Conservation (phyloP, 2,113 vertebrate genomes). For the Chamaea fasciata region DNA sequence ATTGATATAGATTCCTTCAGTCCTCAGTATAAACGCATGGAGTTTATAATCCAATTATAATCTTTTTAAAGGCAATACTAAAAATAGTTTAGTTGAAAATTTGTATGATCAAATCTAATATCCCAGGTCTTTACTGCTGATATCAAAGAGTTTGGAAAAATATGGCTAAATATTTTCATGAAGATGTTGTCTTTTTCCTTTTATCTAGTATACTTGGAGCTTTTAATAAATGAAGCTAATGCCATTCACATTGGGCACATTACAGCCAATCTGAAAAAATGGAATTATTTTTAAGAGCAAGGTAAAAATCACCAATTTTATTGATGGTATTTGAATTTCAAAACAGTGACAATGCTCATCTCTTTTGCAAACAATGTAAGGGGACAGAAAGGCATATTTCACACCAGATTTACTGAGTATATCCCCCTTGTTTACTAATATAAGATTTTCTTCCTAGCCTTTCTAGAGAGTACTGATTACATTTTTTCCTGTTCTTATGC, state of each 20-base stretch:
- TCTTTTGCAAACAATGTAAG: neutral
- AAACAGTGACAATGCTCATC: neutral
- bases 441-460: neutral
- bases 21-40: neutral
- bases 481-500: neutral
- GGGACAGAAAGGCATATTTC: neutral
- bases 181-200: neutral
- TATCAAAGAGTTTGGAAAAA: neutral
- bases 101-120: neutral
- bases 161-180: neutral
- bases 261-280: neutral
- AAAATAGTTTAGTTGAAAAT: neutral
- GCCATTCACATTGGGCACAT: neutral
- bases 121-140: neutral
- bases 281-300: neutral
- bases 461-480: neutral
- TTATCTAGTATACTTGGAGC: neutral
- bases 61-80: neutral
- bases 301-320: neutral
- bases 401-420: neutral
- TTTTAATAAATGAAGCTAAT: neutral
- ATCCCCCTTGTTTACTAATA: neutral
- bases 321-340: neutral
- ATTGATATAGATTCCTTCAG: neutral
- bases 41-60: neutral